phyloP scores from a whole-genome alignment of 2,113 vertebrate genomes.

The Vidua macroura region DNA sequence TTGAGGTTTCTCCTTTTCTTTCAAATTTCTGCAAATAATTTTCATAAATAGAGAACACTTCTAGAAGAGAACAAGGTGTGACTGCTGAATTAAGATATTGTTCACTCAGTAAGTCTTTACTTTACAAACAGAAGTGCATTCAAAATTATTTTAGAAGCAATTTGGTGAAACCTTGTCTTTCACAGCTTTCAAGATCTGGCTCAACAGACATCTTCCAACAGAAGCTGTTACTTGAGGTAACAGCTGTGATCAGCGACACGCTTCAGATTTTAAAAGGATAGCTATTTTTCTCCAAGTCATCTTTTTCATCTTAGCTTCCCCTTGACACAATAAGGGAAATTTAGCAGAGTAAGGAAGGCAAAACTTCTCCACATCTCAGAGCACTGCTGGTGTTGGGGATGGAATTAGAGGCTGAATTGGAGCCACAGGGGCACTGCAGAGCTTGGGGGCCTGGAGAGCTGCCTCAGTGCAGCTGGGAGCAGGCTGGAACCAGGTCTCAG shows the following conservation, averaged over 20 bases:
- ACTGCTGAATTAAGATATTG: neutral
- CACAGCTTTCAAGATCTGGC: neutral
- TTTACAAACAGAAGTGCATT: neutral
- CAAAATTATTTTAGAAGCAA: neutral
- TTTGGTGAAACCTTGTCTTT: neutral
- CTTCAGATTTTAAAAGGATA: neutral
- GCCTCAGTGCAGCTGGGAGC: neutral
- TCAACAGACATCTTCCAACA: neutral
- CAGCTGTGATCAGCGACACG: rapidly evolving
- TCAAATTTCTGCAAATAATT: neutral
- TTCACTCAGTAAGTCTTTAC: neutral
- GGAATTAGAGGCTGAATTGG: neutral
- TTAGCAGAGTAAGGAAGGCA: neutral
- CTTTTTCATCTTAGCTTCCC: neutral
- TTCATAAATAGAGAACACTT: neutral
- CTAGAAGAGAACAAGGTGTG: neutral
- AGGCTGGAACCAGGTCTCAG: neutral
- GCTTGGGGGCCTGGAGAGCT: neutral
- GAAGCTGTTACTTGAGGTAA: neutral
- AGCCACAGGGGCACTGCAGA: neutral
- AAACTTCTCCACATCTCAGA: neutral
- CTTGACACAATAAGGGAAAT: neutral
- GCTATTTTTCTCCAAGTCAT: neutral
- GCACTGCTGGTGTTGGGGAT: neutral
- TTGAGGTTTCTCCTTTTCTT: neutral